Base-by-base conservation (phyloP, 2,797 vertebrate genomes). In the Phoeniculus purpureus region DNA sequence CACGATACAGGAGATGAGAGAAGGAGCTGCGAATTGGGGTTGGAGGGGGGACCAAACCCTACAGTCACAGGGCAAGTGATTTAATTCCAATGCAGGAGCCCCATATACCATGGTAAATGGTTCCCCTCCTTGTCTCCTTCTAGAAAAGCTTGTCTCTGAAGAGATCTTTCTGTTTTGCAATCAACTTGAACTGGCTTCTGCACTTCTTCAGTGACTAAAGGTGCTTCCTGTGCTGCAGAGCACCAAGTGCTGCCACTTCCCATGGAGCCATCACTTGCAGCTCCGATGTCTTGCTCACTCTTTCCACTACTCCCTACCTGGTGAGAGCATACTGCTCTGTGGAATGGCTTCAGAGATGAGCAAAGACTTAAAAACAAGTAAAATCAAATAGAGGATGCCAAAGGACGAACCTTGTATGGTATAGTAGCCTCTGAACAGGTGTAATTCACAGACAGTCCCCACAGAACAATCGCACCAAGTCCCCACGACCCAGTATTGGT, bases 381-480 rank as follows among this genome's bases (percentile, higher is more conserved):
- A 79, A 88, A 26, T 20, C 60, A 74, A 83, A 45, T 9, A 45
- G 64, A 76, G 52, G 79, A 61, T 88, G 68, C 16, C 8, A 58
- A 50, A 25, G 12, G 66, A 91, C 4, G n/a, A 71, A 29, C 51
- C 26, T 51, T 48, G 43, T 8, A 4, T 8, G 37, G 81, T 8
- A 4, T 8, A 34, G 81, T 20, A 13, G 89, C 59, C 62, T 64
- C 40, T 5, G 40, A 92, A 64, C 89, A 95, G 90, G 92, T 83
- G 61, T 40, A 72, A n/a, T 13, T 58, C 92, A 21, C 66, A 47
- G 29, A 11, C 25, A 55, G 89, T 22, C 87, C 86, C 89, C 94
- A 87, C 86, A 1, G 22, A 76, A 29, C 81, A 79, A 66, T 66
- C 66, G 6, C 51, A 45, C 14, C 0, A 0, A 64, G 72, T 71